phyloP scores from a whole-genome alignment of 2,797 vertebrate genomes.

The Phataginus tetradactyla region DNA sequence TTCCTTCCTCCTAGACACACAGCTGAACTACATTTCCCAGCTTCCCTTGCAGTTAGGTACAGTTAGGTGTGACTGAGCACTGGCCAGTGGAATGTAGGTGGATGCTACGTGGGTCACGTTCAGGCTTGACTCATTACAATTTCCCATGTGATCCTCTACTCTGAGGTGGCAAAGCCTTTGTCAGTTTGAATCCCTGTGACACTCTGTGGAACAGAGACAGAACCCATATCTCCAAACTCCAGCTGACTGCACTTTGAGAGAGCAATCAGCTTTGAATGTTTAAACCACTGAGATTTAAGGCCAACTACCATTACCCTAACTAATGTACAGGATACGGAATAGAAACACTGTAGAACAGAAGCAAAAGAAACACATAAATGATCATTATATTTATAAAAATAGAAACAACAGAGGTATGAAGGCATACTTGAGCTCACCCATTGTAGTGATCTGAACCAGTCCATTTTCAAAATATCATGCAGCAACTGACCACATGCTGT shows the following conservation, averaged over 20 bases:
- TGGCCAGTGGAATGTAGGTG: background rate
- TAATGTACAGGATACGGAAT: background rate
- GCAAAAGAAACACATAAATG: constrained; percentile 35
- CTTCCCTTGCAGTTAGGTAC: background rate
- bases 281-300: constrained; percentile 58
- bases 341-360: constrained; percentile 44
- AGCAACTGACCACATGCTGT: background rate
- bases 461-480: constrained; percentile 41
- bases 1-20: background rate
- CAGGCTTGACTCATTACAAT: background rate
- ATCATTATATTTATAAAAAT: constrained; percentile 54
- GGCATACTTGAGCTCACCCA: constrained; percentile 22
- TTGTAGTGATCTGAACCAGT: constrained; percentile 1
- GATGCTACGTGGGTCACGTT: background rate
- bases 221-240: background rate
- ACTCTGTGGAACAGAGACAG: background rate
- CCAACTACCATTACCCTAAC: constrained; percentile 1
- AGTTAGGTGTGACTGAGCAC: background rate
- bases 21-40: constrained; percentile 13
- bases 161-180: background rate
- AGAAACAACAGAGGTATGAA: constrained; percentile 13
- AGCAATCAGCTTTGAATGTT: constrained; percentile 41
- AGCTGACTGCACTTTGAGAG: constrained; percentile 14
- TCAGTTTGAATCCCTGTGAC: background rate
- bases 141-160: background rate